phyloP scores from a whole-genome alignment of 2,888 invertebrate genomes.

The Pachymerium ferrugineum region DNA sequence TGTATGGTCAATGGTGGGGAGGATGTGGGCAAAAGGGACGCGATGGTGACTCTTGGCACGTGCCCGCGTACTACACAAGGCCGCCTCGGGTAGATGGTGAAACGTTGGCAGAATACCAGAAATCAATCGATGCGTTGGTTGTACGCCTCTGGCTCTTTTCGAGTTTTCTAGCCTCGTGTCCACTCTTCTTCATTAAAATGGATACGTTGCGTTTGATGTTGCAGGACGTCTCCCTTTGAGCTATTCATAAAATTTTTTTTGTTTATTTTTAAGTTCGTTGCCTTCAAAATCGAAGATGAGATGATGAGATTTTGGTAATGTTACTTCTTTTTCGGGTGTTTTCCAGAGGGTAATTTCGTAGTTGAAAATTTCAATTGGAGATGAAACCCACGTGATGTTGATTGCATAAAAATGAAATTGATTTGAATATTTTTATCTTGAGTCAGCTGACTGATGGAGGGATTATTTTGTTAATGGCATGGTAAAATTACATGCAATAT shows the following conservation, averaged over 20 bases:
- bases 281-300: not conserved
- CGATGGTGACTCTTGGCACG: conserved; percentile 16
- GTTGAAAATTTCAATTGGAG: not conserved
- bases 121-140: not conserved
- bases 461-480: too few relatives aligned
- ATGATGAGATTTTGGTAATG: not conserved
- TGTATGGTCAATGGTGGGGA: not conserved
- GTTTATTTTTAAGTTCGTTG: not conserved
- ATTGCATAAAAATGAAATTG: not conserved
- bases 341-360: not conserved
- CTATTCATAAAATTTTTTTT: not conserved
- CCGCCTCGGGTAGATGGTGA: conserved; percentile 9
- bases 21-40: not conserved
- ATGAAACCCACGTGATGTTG: not conserved
- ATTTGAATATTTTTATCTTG: not conserved
- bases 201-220: not conserved
- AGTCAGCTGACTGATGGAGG: too few relatives aligned
- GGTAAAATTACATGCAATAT: too few relatives aligned
- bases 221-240: not conserved
- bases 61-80: conserved; percentile 16
- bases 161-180: not conserved
- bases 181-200: conserved; percentile 24
- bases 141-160: not conserved
- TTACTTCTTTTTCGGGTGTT: not conserved
- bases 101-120: conserved; percentile 24